phyloP scores from a whole-genome alignment of 2,888 invertebrate species.

The Tridacna gigas region DNA sequence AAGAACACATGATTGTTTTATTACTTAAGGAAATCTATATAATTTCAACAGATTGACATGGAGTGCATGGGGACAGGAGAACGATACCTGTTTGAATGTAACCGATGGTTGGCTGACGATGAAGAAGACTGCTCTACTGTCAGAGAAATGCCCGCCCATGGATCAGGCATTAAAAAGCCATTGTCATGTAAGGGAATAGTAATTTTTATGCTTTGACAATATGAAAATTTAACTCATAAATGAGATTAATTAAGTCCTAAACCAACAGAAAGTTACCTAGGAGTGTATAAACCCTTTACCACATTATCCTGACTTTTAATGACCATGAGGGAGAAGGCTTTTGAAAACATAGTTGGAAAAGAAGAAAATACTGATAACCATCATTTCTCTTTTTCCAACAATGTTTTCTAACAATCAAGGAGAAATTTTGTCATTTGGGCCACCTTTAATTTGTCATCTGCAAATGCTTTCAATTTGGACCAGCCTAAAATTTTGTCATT shows the following conservation, averaged over 20 bases:
- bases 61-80: constrained; percentile 82
- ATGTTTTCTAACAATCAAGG: neutral
- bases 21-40: too few species aligned
- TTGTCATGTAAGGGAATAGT: constrained; percentile 72
- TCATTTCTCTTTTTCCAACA: neutral
- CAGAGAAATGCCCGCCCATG: constrained; percentile 84
- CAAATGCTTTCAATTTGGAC: too few species aligned
- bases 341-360: neutral
- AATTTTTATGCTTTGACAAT: too few species aligned
- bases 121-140: constrained; percentile 84
- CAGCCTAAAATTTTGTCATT: too few species aligned
- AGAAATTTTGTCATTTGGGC: too few species aligned
- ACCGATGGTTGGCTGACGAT: constrained; percentile 83
- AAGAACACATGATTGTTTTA: too few species aligned
- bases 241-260: too few species aligned
- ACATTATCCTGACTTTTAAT: neutral
- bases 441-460: too few species aligned
- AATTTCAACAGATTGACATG: constrained; percentile 80
- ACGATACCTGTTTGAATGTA: constrained; percentile 81
- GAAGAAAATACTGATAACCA: neutral
- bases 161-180: constrained; percentile 81
- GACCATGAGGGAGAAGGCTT: neutral
- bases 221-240: too few species aligned
- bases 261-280: too few species aligned
- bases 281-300: neutral